Conservation (phyloP, 92 coral and sea anemone genomes). For the Paramuricea clavata region DNA sequence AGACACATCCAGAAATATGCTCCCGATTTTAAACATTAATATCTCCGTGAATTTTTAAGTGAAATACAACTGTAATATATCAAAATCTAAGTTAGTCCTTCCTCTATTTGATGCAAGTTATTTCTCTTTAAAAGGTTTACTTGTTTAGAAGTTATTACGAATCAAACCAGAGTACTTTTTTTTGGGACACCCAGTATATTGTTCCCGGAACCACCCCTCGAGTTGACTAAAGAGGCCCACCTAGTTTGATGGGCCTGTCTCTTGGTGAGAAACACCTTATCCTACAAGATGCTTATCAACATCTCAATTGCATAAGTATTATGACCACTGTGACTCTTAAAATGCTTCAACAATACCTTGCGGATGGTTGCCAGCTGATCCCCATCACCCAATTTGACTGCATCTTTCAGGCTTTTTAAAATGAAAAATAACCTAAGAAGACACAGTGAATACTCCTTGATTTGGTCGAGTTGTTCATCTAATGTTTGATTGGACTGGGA, state of each 20-base stretch:
- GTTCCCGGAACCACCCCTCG: constrained; percentile 21
- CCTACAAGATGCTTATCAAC: constrained; percentile 62
- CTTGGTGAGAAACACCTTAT: constrained; percentile 60
- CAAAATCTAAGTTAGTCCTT: too few relatives aligned
- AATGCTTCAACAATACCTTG: constrained; percentile 65
- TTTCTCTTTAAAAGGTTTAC: too few relatives aligned
- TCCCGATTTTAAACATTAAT: too few relatives aligned
- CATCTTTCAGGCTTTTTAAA: constrained; percentile 39
- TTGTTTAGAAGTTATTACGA: too few relatives aligned
- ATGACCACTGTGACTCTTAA: constrained; percentile 52
- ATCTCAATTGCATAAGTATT: constrained; percentile 73
- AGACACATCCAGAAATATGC: too few relatives aligned
- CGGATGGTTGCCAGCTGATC: constrained; percentile 68
- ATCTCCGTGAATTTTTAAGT: too few relatives aligned
- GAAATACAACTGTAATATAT: too few relatives aligned
- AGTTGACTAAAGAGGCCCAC: constrained; percentile 17
- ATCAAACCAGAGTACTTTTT: too few relatives aligned
- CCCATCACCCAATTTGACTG: constrained; percentile 67
- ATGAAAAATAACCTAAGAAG: constrained; percentile 56
- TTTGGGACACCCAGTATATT: too few relatives aligned
- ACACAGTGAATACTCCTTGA: constrained; percentile 51
- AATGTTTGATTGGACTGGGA: too few relatives aligned
- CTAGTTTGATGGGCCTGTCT: too few relatives aligned
- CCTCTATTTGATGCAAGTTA: too few relatives aligned
- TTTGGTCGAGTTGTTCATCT: constrained; percentile 25